Evolutionary conservation across 2,113 vertebrate genomes (phyloP).

Genomic region (Heterocephalus glaber): DNA sequence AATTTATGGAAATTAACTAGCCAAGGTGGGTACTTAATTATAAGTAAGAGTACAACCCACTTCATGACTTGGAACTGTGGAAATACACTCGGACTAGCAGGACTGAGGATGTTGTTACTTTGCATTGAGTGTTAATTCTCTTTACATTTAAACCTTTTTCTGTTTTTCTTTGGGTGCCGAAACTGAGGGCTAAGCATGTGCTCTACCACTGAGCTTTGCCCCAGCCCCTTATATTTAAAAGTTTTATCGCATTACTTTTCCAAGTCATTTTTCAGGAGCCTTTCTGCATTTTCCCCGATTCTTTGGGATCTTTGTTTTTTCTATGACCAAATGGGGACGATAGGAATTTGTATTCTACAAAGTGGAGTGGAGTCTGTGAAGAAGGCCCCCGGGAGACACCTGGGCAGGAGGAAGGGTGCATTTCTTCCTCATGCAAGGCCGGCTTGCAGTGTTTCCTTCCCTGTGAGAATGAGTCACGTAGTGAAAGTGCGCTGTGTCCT

Average conservation of each 20-base stretch:
- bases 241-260: constrained; percentile 12
- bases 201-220: background rate
- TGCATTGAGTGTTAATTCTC: background rate
- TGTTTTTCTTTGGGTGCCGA: background rate
- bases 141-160: background rate
- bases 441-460: background rate
- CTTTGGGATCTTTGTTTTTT: background rate
- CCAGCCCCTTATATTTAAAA: background rate
- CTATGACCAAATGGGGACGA: background rate
- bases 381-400: background rate
- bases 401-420: background rate
- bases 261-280: background rate
- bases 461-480: background rate
- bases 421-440: background rate
- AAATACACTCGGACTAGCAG: background rate
- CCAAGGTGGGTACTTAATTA: background rate
- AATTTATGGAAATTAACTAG: background rate
- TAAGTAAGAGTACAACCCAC: background rate
- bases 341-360: background rate
- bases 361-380: background rate
- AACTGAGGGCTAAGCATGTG: background rate
- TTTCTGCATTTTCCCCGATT: background rate
- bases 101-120: background rate
- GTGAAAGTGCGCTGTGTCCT: background rate
- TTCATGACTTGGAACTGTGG: background rate